phyloP scores from a whole-genome alignment of 2,797 vertebrate genomes.

The Pseudochaenichthys georgianus region DNA sequence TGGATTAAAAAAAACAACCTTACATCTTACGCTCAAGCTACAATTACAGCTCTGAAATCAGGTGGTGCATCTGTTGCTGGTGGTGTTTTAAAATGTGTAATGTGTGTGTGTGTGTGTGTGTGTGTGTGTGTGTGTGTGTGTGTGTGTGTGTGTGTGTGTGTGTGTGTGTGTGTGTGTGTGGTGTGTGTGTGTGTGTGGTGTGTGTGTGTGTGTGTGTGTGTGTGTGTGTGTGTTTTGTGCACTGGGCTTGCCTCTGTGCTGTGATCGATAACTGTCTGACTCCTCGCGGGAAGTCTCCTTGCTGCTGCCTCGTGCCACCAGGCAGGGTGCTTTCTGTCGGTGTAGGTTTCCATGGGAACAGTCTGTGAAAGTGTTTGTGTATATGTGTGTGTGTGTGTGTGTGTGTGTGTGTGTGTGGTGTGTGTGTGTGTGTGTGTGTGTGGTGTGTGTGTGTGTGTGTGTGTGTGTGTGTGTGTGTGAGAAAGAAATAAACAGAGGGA shows the following conservation, averaged over 20 bases:
- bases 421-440: conserved; percentile 13
- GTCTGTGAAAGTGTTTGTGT: conserved; percentile 30
- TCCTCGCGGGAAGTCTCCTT: conserved; percentile 67
- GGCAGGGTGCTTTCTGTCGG: conserved; percentile 69
- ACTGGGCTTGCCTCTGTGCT: conserved; percentile 36
- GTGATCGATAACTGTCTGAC: conserved; percentile 77
- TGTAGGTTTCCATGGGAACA: conserved; percentile 82
- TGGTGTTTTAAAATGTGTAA: conserved; percentile 11
- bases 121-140: neutral
- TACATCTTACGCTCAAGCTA: neutral
- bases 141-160: neutral
- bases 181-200: too few relatives aligned
- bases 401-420: conserved; percentile 22
- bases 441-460: neutral
- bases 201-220: conserved; percentile 1
- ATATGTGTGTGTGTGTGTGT: conserved; percentile 25
- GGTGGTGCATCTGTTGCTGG: conserved; percentile 11
- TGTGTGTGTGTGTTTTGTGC: neutral
- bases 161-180: too few relatives aligned
- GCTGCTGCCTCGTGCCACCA: conserved; percentile 53
- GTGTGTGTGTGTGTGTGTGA: neutral
- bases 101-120: too few relatives aligned
- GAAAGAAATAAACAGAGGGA: conserved; percentile 6
- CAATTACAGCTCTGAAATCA: conserved; percentile 27
- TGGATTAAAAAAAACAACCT: conserved; percentile 9